These are phyloP conservation scores for Brachionichthys hirsutus DNA, from an alignment of 2,113 vertebrate genomes.

Conservation along the genomic window DNA sequence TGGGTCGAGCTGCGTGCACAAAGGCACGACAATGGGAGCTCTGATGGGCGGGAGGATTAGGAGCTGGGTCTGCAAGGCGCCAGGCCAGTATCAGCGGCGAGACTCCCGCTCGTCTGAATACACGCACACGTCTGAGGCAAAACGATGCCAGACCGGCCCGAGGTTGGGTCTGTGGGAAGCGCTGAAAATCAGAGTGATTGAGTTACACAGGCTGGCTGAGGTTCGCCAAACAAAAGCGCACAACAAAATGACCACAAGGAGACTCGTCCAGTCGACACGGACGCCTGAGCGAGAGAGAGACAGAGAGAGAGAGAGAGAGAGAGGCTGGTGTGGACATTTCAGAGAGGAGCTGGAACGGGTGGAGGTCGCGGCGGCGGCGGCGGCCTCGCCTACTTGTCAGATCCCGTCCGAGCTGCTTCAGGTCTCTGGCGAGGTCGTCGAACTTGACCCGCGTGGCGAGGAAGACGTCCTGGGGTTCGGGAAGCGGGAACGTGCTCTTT, in stretches of 20 bases:
- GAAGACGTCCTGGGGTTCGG: slow-evolving; percentile 93
- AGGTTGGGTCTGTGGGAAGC: slow-evolving; percentile 58
- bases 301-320: neutral
- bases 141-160: slow-evolving; percentile 56
- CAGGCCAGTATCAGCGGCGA: slow-evolving; percentile 73
- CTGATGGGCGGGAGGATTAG: slow-evolving; percentile 80
- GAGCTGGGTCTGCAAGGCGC: slow-evolving; percentile 79
- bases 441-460: slow-evolving; percentile 94
- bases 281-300: slow-evolving; percentile 5
- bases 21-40: slow-evolving; percentile 71
- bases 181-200: slow-evolving; percentile 53
- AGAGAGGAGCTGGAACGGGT: neutral
- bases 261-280: slow-evolving; percentile 27
- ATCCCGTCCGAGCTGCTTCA: slow-evolving; percentile 86
- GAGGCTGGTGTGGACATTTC: neutral
- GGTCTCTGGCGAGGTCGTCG: slow-evolving; percentile 89
- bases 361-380: neutral
- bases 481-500: slow-evolving; percentile 87
- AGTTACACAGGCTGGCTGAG: slow-evolving; percentile 55
- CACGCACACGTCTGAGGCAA: slow-evolving; percentile 52
- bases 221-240: slow-evolving; percentile 58
- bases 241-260: slow-evolving; percentile 67
- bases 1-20: slow-evolving; percentile 59
- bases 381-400: slow-evolving; percentile 81
- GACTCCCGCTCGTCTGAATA: slow-evolving; percentile 67